These are phyloP conservation scores for Zenarchopterus dispar DNA, from an alignment of 2,797 vertebrate genomes.

Conservation along the genomic window DNA sequence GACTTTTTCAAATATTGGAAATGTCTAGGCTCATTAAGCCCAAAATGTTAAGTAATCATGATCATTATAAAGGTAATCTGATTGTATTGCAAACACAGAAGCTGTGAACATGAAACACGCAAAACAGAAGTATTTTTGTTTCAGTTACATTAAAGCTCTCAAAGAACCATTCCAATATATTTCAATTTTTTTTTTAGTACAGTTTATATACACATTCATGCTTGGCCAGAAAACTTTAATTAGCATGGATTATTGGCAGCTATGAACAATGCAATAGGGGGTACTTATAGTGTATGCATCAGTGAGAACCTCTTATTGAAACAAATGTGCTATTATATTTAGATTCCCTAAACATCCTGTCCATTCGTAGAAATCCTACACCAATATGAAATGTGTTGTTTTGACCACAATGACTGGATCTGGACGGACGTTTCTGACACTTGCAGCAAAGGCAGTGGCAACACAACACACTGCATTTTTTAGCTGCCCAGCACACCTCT, in stretches of 20 bases:
- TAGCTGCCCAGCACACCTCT: constrained; percentile 9
- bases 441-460: constrained; percentile 23
- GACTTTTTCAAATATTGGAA: constrained; percentile 38
- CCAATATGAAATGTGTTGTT: constrained; percentile 9
- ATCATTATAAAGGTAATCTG: constrained; percentile 12
- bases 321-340: constrained; percentile 8
- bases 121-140: constrained; percentile 3
- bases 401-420: constrained; percentile 1
- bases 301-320: constrained; percentile 21
- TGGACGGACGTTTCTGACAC: constrained; percentile 22
- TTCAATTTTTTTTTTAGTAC: not conserved
- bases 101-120: not conserved
- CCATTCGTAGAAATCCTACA: constrained; percentile 22
- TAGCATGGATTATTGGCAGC: not conserved
- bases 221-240: constrained; percentile 4
- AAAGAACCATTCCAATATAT: not conserved
- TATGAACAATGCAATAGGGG: not conserved
- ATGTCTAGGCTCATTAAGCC: constrained; percentile 31
- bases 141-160: not conserved
- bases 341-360: constrained; percentile 1
- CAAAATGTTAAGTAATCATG: constrained; percentile 17
- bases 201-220: not conserved
- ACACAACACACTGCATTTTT: constrained; percentile 21
- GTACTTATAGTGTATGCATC: constrained; percentile 1
- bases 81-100: constrained; percentile 9